These are phyloP conservation scores for Heteromormyrus szaboi DNA, from an alignment of 2,797 vertebrate species.

Conservation along the genomic window DNA sequence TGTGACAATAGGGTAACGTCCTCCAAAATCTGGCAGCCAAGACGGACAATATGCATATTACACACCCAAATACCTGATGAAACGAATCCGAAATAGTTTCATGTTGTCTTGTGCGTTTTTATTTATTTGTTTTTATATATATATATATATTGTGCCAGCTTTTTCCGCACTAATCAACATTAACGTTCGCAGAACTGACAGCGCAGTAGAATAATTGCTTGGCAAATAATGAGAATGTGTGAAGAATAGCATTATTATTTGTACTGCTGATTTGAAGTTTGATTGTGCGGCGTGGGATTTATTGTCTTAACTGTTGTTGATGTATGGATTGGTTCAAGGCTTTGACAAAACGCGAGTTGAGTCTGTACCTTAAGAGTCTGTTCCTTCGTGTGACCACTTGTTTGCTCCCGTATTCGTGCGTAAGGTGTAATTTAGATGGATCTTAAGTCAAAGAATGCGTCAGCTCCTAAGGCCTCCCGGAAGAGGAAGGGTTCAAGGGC, in stretches of 20 bases:
- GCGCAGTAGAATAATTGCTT: neutral
- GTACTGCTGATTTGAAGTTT: neutral
- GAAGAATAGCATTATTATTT: neutral
- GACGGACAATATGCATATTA: neutral
- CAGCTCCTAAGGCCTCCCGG: conserved; percentile 26
- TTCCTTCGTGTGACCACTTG: neutral
- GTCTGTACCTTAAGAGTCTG: neutral
- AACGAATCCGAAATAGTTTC: neutral
- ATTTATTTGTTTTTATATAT: neutral
- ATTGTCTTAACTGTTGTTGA: neutral
- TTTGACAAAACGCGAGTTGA: neutral
- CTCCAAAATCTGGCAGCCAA: neutral
- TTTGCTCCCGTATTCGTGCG: conserved; percentile 16
- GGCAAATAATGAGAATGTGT: neutral
- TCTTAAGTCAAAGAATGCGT: conserved; percentile 24
- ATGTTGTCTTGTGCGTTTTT: neutral
- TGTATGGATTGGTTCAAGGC: neutral
- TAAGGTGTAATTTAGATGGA: conserved; percentile 26
- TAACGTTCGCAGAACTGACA: neutral
- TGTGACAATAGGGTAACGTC: conserved; percentile 13
- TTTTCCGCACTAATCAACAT: neutral
- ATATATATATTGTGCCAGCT: neutral
- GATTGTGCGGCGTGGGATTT: neutral
- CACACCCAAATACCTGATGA: neutral
- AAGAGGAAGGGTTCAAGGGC: conserved; percentile 39